phyloP scores from a whole-genome alignment of 2,113 vertebrate species.

The Sebastes fasciatus region DNA sequence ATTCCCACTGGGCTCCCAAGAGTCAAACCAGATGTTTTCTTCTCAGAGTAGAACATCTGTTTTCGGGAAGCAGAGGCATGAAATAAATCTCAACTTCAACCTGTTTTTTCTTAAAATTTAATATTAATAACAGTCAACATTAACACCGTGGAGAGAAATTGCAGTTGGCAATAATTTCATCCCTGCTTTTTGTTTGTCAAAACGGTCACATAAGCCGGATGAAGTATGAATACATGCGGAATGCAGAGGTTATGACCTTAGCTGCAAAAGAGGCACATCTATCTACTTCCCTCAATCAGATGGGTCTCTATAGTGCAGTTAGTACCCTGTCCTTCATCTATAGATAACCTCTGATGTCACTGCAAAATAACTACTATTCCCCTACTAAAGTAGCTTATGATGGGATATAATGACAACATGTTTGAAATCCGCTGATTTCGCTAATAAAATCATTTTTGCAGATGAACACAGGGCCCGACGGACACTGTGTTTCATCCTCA shows the following conservation, averaged over 20 bases:
- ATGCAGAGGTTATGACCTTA: background rate
- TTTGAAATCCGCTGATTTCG: slow-evolving; percentile 59
- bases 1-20: background rate
- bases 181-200: background rate
- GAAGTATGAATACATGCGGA: background rate
- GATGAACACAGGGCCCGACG: slow-evolving; percentile 22
- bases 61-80: background rate
- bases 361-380: slow-evolving; percentile 1
- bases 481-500: slow-evolving; percentile 47
- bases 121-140: background rate
- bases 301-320: background rate
- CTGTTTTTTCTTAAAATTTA: background rate
- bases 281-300: background rate
- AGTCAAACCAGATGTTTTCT: slow-evolving; percentile 40
- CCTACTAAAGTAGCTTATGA: slow-evolving; percentile 29
- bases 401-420: slow-evolving; percentile 30
- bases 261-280: slow-evolving; percentile 11
- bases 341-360: background rate
- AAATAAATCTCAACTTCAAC: background rate
- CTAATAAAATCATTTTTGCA: slow-evolving; percentile 48
- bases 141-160: background rate
- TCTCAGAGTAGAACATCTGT: background rate
- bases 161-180: background rate
- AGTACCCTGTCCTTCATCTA: background rate
- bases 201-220: background rate